Conservation (phyloP, 2,113 vertebrate species). For the Oreochromis niloticus region DNA sequence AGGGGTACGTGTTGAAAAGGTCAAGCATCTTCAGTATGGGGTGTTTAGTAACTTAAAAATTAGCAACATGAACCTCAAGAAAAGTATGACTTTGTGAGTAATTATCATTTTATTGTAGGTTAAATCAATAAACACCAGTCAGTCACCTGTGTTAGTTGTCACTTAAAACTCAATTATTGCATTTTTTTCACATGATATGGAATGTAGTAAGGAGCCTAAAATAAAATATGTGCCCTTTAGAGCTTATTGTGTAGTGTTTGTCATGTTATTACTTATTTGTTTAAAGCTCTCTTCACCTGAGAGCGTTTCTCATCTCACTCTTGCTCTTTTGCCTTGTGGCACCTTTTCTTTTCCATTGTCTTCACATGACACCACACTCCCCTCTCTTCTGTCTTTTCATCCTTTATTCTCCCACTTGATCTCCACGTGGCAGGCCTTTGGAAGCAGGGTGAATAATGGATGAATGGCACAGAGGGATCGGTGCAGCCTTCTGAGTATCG, state of each 20-base stretch:
- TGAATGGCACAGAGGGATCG: conserved; percentile 26
- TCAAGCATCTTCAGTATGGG: background rate
- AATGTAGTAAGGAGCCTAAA: background rate
- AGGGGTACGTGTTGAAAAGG: background rate
- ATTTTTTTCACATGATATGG: background rate
- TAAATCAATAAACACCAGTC: background rate
- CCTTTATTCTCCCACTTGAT: background rate
- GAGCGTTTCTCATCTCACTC: background rate
- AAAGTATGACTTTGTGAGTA: background rate
- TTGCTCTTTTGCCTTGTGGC: background rate
- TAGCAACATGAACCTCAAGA: background rate
- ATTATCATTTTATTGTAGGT: background rate
- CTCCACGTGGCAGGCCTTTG: conserved; percentile 7
- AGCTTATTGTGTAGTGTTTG: background rate
- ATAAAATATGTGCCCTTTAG: background rate
- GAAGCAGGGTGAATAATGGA: conserved; percentile 63
- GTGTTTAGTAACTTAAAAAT: background rate
- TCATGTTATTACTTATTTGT: background rate
- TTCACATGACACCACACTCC: background rate
- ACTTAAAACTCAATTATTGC: background rate
- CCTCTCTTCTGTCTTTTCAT: background rate
- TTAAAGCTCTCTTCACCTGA: background rate
- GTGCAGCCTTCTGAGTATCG: conserved; percentile 14
- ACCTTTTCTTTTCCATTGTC: background rate
- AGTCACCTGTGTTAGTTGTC: background rate